Evolutionary conservation across 2,113 vertebrate genomes (phyloP), one percentile per base, ranked within the genome.

Genomic region (Cervus canadensis): DNA sequence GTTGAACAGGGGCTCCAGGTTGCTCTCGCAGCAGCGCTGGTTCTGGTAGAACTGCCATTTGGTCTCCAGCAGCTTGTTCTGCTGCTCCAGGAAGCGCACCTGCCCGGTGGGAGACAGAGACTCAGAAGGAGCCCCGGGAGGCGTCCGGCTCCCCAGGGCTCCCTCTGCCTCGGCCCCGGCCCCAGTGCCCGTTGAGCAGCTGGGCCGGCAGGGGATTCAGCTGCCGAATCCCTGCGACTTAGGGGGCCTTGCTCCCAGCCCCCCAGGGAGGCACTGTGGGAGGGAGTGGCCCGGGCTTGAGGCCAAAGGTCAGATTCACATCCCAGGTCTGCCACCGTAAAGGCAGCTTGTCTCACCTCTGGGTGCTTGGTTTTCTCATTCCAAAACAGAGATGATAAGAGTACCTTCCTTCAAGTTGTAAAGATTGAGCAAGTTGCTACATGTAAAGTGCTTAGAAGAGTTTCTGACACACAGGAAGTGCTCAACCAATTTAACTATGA

Each of bases 1-100:
- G 94, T 99, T 99, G 3, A 99, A 99, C 99, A 99, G 98, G 0
- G 99, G 99, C 6, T 99, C 99, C 89, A 99, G 99, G 98, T 98
- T 99, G 97, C 98, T 99, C 5, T 98, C 98, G 0, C 98, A 16
- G 0, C 98, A 98, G 89, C 98, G 99, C 67, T 99, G 98, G 56
- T 98, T 98, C 92, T 99, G 98, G 96, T 97, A 98, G 78, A 98
- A 97, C 15, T 97, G 97, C 98, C 96, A 96, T 90, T 99, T 98
- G 97, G 98, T 98, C 87, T 98, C 98, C 91, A 99, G 97, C 52
- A 98, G 94, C 94, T 98, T 98, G 97, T 99, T 99, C 95, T 98
- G 98, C 95, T 98, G 98, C 95, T 99, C 98, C 86, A 99, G 95
- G 82, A 98, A 97, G 50, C 98, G 98, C 33, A 99, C 97, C 54